These are phyloP conservation scores for Drosophila paranaensis DNA, from an alignment of 2,888 invertebrate genomes.

Conservation along the genomic window DNA sequence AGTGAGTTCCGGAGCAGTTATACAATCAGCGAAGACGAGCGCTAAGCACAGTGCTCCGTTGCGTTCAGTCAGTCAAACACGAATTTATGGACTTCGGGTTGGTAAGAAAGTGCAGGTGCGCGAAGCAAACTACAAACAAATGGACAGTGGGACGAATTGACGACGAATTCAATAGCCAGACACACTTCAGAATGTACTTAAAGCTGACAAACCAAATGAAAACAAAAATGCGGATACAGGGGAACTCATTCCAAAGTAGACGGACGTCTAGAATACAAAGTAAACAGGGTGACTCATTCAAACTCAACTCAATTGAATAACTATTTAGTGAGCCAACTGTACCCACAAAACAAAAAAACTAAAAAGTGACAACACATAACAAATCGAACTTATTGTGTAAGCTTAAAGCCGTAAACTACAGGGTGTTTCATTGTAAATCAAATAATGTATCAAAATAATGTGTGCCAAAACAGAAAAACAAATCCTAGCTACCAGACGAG, in stretches of 20 bases:
- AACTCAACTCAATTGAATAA: constrained; percentile 6
- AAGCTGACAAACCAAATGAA: constrained; percentile 28
- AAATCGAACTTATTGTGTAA: not conserved
- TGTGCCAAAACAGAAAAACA: not conserved
- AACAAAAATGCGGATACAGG: not conserved
- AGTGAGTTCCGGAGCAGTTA: constrained; percentile 84
- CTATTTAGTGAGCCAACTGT: not conserved
- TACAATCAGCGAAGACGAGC: constrained; percentile 84
- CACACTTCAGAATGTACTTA: constrained; percentile 17
- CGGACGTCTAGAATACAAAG: not conserved
- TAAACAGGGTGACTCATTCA: constrained; percentile 49
- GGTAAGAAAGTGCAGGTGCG: constrained; percentile 28
- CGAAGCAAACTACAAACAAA: not conserved
- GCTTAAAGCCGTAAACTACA: constrained; percentile 31
- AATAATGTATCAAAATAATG: not conserved
- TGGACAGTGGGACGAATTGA: not conserved
- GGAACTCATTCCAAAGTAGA: not conserved
- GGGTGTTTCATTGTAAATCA: constrained; percentile 35
- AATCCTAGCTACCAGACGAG: not conserved
- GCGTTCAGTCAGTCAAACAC: constrained; percentile 21
- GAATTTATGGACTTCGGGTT: constrained; percentile 47
- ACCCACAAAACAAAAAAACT: no score
- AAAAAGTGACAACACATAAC: not conserved
- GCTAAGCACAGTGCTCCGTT: constrained; percentile 59
- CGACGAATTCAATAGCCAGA: not conserved